phyloP scores from a whole-genome alignment of 2,113 vertebrate genomes.

The Muntiacus reevesi region DNA sequence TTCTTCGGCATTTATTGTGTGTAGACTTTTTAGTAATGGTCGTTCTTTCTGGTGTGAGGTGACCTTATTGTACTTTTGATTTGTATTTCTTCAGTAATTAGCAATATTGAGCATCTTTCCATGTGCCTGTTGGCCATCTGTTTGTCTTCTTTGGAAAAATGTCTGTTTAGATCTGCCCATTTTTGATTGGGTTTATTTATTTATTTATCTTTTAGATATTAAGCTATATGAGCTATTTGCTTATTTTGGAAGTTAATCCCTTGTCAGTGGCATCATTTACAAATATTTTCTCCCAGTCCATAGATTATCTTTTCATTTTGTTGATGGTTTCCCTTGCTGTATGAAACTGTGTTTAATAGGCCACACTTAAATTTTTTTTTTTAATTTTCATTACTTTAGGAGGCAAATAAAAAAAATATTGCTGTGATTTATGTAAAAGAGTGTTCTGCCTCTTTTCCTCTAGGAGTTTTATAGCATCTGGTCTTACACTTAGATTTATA shows the following conservation, averaged over 20 bases:
- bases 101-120: not conserved
- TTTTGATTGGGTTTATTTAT: not conserved
- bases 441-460: not conserved
- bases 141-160: not conserved
- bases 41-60: not conserved
- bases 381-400: not conserved
- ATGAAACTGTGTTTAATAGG: not conserved
- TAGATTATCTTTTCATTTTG: not conserved
- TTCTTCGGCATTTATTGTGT: not conserved
- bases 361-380: not conserved
- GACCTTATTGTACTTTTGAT: not conserved
- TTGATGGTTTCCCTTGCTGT: not conserved
- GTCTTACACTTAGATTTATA: not conserved
- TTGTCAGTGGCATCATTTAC: not conserved
- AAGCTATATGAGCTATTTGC: not conserved
- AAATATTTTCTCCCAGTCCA: not conserved
- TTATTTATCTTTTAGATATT: not conserved
- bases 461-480: not conserved
- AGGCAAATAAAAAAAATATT: not conserved
- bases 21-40: not conserved
- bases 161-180: not conserved
- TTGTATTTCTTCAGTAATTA: not conserved
- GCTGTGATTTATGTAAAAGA: not conserved
- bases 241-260: not conserved
- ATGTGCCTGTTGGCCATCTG: not conserved